These are phyloP conservation scores for Merodon equestris DNA, from an alignment of 2,888 invertebrate genomes.

Conservation along the genomic window DNA sequence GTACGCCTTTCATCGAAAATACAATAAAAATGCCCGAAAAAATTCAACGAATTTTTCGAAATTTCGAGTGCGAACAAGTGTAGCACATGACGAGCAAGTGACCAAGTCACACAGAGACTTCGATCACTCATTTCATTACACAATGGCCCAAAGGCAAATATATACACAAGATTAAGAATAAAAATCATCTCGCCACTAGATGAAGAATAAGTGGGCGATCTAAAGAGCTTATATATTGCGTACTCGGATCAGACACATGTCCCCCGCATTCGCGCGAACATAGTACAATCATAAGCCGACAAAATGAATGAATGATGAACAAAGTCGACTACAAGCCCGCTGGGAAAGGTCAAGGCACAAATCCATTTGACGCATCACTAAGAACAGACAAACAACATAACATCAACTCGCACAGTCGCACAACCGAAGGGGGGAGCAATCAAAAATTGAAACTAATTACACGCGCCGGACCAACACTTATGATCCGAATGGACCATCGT, in stretches of 20 bases:
- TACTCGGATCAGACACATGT: too few relatives aligned
- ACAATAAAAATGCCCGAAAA: neutral
- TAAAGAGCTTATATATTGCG: slow-evolving; percentile 26
- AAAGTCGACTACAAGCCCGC: too few relatives aligned
- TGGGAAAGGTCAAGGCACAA: slow-evolving; percentile 48
- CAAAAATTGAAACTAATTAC: slow-evolving; percentile 57
- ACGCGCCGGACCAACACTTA: slow-evolving; percentile 40
- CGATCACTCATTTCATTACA: neutral
- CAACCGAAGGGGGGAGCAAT: neutral
- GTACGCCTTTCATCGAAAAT: too few relatives aligned
- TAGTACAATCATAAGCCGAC: too few relatives aligned
- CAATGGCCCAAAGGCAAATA: slow-evolving; percentile 18
- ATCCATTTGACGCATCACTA: slow-evolving; percentile 30
- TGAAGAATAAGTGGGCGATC: slow-evolving; percentile 51
- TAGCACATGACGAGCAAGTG: slow-evolving; percentile 16
- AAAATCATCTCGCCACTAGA: slow-evolving; percentile 8
- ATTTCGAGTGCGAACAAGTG: slow-evolving; percentile 2
- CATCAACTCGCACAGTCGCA: too few relatives aligned
- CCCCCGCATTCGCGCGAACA: slow-evolving; percentile 1
- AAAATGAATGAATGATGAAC: too few relatives aligned
- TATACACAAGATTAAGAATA: slow-evolving; percentile 30
- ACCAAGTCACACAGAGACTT: slow-evolving; percentile 21
- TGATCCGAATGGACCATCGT: slow-evolving; percentile 34
- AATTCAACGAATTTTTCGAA: slow-evolving; percentile 34
- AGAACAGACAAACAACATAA: neutral